These are phyloP conservation scores for Chrysomela aeneicollis DNA, from an alignment of 2,888 invertebrate species.

Conservation along the genomic window DNA sequence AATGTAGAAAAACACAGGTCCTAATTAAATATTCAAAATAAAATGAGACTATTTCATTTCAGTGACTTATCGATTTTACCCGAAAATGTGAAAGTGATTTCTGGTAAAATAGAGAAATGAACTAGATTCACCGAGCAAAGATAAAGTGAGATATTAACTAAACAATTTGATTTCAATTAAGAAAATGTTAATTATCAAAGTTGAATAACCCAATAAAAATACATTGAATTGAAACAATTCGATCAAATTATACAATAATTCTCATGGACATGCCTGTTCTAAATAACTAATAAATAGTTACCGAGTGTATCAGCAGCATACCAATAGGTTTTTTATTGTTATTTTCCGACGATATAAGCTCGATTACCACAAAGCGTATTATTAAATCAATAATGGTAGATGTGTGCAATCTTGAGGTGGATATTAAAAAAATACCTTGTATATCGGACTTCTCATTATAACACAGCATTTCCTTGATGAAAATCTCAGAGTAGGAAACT, in stretches of 20 bases:
- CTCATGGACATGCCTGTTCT: neutral
- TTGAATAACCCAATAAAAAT: neutral
- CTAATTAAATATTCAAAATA: too few relatives aligned
- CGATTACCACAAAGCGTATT: neutral
- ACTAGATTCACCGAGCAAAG: neutral
- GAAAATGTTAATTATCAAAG: neutral
- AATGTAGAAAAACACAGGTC: too few relatives aligned
- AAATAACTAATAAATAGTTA: slow-evolving; percentile 14
- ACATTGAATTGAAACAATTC: neutral
- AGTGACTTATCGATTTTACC: too few relatives aligned
- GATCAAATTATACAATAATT: neutral
- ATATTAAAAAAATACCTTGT: slow-evolving; percentile 18
- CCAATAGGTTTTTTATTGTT: neutral
- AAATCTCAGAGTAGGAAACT: slow-evolving; percentile 20
- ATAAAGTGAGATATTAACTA: too few relatives aligned
- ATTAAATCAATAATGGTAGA: slow-evolving; percentile 3
- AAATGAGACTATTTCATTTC: too few relatives aligned
- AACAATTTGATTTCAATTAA: neutral
- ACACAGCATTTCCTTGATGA: slow-evolving; percentile 18
- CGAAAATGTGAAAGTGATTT: too few relatives aligned
- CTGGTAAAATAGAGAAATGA: too few relatives aligned
- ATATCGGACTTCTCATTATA: slow-evolving; percentile 14
- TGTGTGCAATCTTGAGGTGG: neutral
- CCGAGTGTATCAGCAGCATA: slow-evolving; percentile 2
- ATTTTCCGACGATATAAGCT: neutral